These are phyloP conservation scores for Discoglossus pictus DNA, from an alignment of 2,797 vertebrate species.

Conservation along the genomic window DNA sequence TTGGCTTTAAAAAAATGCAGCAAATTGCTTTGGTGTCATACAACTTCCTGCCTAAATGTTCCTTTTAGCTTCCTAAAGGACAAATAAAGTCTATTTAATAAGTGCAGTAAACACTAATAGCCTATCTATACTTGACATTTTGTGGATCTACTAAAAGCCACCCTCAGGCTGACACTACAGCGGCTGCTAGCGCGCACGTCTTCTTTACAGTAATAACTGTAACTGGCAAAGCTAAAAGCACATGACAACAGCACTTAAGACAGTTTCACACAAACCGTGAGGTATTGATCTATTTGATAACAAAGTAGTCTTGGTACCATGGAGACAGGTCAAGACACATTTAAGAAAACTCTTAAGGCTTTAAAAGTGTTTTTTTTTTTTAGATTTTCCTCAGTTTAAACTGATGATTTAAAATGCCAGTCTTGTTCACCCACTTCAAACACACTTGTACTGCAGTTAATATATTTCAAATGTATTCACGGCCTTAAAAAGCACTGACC, in stretches of 20 bases:
- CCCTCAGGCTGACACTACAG: slow-evolving; percentile 76
- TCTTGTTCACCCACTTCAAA: background rate
- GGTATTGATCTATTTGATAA: slow-evolving; percentile 87
- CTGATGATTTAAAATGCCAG: slow-evolving; percentile 32
- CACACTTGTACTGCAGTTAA: background rate
- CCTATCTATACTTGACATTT: slow-evolving; percentile 83
- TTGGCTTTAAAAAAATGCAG: background rate
- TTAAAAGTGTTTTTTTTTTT: slow-evolving; percentile 51
- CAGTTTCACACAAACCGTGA: slow-evolving; percentile 83
- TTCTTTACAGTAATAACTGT: slow-evolving; percentile 84
- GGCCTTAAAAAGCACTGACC: background rate
- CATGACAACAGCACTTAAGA: slow-evolving; percentile 89
- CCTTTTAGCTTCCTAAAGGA: slow-evolving; percentile 84
- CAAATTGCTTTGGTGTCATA: slow-evolving; percentile 13
- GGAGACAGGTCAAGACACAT: slow-evolving; percentile 61
- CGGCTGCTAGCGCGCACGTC: slow-evolving; percentile 68
- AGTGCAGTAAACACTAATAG: slow-evolving; percentile 83
- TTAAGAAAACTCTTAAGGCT: slow-evolving; percentile 58
- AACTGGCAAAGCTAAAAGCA: slow-evolving; percentile 84
- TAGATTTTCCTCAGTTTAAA: slow-evolving; percentile 22
- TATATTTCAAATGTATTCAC: slow-evolving; percentile 22
- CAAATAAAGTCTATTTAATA: slow-evolving; percentile 87
- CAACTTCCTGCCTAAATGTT: slow-evolving; percentile 56
- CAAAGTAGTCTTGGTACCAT: slow-evolving; percentile 65
- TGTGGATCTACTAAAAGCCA: slow-evolving; percentile 85